These are phyloP conservation scores for Mustela nigripes DNA, from an alignment of 2,113 vertebrate species.

Conservation along the genomic window DNA sequence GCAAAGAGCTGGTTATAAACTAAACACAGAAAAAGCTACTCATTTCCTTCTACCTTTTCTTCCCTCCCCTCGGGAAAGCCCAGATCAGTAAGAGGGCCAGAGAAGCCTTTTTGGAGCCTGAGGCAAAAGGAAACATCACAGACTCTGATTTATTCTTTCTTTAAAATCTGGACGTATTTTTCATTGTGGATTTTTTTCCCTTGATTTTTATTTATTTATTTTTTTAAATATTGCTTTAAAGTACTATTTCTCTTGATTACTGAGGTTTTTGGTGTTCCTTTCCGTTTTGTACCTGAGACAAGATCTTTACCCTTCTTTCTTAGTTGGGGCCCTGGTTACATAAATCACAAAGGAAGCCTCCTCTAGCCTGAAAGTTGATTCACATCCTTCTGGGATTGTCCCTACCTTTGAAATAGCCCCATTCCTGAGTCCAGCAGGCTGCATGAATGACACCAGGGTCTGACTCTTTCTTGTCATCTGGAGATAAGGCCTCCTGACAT, in stretches of 20 bases:
- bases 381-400: background rate
- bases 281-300: background rate
- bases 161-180: background rate
- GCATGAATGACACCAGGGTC: background rate
- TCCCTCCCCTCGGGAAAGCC: background rate
- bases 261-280: background rate
- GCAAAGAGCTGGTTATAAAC: background rate
- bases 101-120: background rate
- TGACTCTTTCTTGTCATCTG: background rate
- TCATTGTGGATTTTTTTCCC: background rate
- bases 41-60: background rate
- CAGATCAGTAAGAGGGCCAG: background rate
- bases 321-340: background rate
- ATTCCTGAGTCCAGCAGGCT: background rate
- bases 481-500: background rate
- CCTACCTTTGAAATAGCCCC: background rate
- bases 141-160: background rate
- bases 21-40: background rate
- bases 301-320: background rate
- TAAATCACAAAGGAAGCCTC: background rate
- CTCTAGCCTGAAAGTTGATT: background rate
- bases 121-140: background rate
- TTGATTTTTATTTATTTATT: background rate
- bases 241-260: background rate
- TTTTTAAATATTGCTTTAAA: background rate